Evolutionary conservation across 2,797 vertebrate species (phyloP), one percentile per base, ranked within the genome.

Genomic region (Ctenochaetus hawaiiensis): DNA sequence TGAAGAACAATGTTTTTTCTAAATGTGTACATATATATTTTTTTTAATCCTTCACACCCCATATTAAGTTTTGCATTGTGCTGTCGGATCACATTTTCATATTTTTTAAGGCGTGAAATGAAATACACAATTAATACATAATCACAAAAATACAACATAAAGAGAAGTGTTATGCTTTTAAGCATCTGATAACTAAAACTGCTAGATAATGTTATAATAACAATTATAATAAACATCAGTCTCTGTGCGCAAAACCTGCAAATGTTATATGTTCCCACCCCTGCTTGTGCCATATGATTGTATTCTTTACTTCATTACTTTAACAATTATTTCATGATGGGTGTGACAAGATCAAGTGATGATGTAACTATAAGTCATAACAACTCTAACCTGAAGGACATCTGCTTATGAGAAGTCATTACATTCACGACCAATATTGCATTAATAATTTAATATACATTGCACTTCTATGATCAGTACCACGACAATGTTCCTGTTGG

Each of bases 81-180:
- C 39, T 84, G 45, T 75, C 57, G 82, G 73, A 83, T 77, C 75
- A 81, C 64, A 68, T 48, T 65, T 72, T 82, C 20, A 70, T 56
- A 65, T 49, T 65, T 77, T 78, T 51, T 5, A 41, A 51, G 61
- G 22, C 53, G 14, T 60, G 74, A 74, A 79, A 48, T 80, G n/a
- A 76, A 80, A 41, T 44, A 62, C 39, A 81, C 43, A 61, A 70
- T 12, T 44, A 48, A 48, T 66, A 66, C 26, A 65, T 72, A 3
- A 87, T 81, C 60, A 69, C 63, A 80, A 26, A 58, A 67, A 2
- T 51, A 56, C 60, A 69, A 61, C 23, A 59, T 61, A 20, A 57
- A 60, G 44, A 83, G 4, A 76, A 78, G 72, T 54, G 20, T 85
- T 84, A 83, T 61, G 0, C n/a, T 20, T 56, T 73, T 53, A 14